Base-by-base conservation (phyloP, 2,113 vertebrate species). In the Progne subis region DNA sequence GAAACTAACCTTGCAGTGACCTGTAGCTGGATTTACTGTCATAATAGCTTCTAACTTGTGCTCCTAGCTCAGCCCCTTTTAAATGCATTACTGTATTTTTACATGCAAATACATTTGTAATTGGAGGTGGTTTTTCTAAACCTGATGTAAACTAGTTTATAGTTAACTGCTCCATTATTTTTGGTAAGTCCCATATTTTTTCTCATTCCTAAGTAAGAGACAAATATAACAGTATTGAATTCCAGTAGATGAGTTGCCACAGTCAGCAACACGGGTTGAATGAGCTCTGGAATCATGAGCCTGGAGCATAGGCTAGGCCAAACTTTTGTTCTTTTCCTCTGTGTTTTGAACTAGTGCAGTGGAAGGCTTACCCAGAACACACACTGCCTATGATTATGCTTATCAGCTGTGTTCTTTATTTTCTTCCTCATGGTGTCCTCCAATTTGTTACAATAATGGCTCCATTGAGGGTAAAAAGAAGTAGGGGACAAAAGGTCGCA, bases 401-500 rank as follows among this genome's bases (percentile, higher is more conserved):
- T 49, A 71, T 71, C 43, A 43, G 21, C 18, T 25, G 14, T 49
- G 41, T 74, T 85, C 49, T 57, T 68, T 41, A 37, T 74, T 90
- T 80, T 14, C n/a, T 60, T 86, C 31, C 8, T 59, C 8, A 7
- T 9, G 50, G 28, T 3, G 3, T 60, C 39, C 32, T 92, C 31
- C 13, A 37, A n/a, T 60, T 69, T 82, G 11, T 77, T 65, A 15
- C 2, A 19, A 10, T 56, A 50, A 34, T 57, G 19, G n/a, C 26
- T 64, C 12, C 10, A 3, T 32, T 0, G 0, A 16, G 0, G 2
- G 13, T 49, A 37, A 28, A 49, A 81, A 32, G 72, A 53, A 60
- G 7, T 1, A 32, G 16, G 9, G 5, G 8, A 21, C 34, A 75
- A 20, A 17, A 16, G n/a, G 39, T 41, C 3, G 5, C 0, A 11